These are phyloP conservation scores for Zaprionus kolodkinae DNA, from an alignment of 1,140 invertebrate species.

Conservation along the genomic window DNA sequence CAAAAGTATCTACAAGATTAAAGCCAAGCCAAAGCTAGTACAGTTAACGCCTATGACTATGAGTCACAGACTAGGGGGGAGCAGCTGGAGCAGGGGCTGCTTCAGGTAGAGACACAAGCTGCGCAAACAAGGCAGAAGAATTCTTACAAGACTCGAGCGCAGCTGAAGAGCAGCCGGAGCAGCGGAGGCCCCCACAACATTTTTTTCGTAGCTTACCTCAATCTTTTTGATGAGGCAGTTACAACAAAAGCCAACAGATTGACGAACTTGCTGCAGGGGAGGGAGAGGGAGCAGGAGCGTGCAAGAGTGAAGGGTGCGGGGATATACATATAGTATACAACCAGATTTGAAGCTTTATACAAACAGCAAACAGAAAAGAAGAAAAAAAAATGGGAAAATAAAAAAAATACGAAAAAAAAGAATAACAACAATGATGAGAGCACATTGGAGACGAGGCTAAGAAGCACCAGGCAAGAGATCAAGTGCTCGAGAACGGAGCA, in stretches of 20 bases:
- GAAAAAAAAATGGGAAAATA: slow-evolving; percentile 19
- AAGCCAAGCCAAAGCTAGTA: neutral
- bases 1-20: neutral
- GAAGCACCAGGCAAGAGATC: slow-evolving; percentile 50
- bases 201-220: slow-evolving; percentile 54
- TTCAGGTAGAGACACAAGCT: slow-evolving; percentile 34
- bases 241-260: slow-evolving; percentile 71
- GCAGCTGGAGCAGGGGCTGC: neutral
- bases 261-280: slow-evolving; percentile 30
- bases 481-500: slow-evolving; percentile 67
- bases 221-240: slow-evolving; percentile 68
- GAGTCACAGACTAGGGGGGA: neutral
- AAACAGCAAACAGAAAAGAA: slow-evolving; percentile 59
- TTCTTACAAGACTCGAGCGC: slow-evolving; percentile 48
- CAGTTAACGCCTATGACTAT: neutral
- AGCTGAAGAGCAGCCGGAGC: slow-evolving; percentile 48
- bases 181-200: slow-evolving; percentile 33
- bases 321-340: slow-evolving; percentile 55
- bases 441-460: slow-evolving; percentile 28
- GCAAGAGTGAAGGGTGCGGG: neutral
- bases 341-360: slow-evolving; percentile 81
- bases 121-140: slow-evolving; percentile 43
- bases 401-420: slow-evolving; percentile 19
- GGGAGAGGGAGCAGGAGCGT: neutral
- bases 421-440: slow-evolving; percentile 61